phyloP scores from a whole-genome alignment of 2,113 vertebrate genomes.

The Regulus satrapa region DNA sequence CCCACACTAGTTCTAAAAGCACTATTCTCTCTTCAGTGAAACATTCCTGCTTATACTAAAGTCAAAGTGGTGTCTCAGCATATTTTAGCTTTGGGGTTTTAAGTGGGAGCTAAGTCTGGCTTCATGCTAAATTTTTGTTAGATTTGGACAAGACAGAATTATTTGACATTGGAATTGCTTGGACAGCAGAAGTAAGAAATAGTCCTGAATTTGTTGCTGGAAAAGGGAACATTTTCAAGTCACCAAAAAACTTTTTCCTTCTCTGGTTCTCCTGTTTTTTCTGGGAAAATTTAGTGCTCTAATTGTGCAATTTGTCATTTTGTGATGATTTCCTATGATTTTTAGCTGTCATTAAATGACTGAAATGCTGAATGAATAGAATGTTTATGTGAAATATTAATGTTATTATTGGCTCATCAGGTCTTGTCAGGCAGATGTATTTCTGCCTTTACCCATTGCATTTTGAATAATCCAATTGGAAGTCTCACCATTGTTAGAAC shows the following conservation, averaged over 20 bases:
- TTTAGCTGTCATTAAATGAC: conserved; percentile 13
- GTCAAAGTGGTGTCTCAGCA: background rate
- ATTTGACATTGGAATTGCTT: background rate
- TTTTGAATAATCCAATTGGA: background rate
- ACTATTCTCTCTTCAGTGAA: background rate
- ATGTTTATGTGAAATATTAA: conserved; percentile 1
- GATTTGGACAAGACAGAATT: background rate
- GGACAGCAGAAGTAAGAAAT: background rate
- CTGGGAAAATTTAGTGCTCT: background rate
- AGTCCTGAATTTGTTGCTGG: background rate
- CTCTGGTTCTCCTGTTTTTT: background rate
- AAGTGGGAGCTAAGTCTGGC: background rate
- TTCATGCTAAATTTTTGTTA: background rate
- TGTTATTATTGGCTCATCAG: background rate
- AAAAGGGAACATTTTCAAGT: background rate
- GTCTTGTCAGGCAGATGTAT: background rate
- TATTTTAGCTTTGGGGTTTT: background rate
- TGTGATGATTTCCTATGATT: conserved; percentile 19
- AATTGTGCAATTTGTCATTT: conserved; percentile 22
- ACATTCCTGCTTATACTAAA: background rate
- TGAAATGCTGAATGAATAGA: background rate
- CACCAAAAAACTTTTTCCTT: background rate
- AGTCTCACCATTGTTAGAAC: background rate
- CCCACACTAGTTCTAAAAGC: background rate
- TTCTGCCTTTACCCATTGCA: background rate